These are phyloP conservation scores for Plebejus anna DNA, from an alignment of 2,888 invertebrate species.

Conservation along the genomic window DNA sequence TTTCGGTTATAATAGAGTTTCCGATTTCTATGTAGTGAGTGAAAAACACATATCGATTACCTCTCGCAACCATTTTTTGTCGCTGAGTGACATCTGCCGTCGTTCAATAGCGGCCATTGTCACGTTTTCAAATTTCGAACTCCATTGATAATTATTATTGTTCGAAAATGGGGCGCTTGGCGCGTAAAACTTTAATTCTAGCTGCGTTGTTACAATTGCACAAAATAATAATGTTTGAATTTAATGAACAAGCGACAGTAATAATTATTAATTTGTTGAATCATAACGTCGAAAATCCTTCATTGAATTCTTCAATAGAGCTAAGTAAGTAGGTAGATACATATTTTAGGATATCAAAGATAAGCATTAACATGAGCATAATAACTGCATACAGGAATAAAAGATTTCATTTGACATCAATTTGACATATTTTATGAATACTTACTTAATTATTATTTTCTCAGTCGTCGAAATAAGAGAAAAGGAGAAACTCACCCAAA, in stretches of 20 bases:
- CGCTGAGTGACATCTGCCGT: slow-evolving; percentile 67
- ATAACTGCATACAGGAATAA: no score
- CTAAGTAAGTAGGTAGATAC: no score
- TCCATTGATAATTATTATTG: slow-evolving; percentile 45
- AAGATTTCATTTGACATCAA: no score
- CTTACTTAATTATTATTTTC: no score
- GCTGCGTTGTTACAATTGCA: slow-evolving; percentile 32
- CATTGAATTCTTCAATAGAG: no score
- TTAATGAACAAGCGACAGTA: neutral
- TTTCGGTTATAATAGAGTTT: slow-evolving; percentile 23
- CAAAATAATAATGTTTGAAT: neutral
- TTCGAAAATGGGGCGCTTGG: slow-evolving; percentile 47
- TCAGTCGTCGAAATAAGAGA: no score
- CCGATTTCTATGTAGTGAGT: slow-evolving; percentile 20
- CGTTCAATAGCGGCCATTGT: slow-evolving; percentile 63
- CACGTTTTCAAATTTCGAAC: slow-evolving; percentile 48
- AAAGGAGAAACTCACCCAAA: no score
- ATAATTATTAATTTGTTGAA: neutral
- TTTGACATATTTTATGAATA: no score
- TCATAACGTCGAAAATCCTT: neutral
- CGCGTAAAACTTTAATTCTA: slow-evolving; percentile 37
- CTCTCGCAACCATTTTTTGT: slow-evolving; percentile 56
- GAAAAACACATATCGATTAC: slow-evolving; percentile 43
- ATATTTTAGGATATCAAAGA: no score
- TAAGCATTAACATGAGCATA: no score